Evolutionary conservation across 2,888 invertebrate species (phyloP).

Genomic region (Lycocerus yunnanus): DNA sequence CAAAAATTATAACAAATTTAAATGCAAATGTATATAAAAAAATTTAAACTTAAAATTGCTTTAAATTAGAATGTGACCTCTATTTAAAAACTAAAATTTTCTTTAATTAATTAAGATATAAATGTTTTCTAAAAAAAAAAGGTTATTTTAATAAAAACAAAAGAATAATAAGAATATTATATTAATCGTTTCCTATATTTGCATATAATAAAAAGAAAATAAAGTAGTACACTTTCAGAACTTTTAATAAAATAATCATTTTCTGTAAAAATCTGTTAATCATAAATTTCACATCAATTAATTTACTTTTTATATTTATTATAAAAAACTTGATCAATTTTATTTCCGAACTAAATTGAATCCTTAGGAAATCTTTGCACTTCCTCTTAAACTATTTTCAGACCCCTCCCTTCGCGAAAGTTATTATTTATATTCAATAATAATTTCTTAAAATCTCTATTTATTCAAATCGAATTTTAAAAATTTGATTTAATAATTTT

Average conservation of each 20-base stretch:
- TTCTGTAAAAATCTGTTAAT: not conserved
- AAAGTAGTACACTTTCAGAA: not conserved
- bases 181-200: not conserved
- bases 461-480: not conserved
- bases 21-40: not conserved
- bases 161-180: not conserved
- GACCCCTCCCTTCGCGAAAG: not conserved
- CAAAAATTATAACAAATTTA: not conserved
- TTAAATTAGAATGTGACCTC: not conserved
- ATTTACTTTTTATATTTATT: no score
- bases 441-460: not conserved
- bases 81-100: not conserved
- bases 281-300: not conserved
- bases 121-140: not conserved
- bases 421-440: not conserved
- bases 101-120: not conserved
- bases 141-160: not conserved
- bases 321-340: no score
- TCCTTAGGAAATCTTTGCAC: not conserved
- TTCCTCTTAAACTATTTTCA: not conserved
- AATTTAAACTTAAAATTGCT: not conserved
- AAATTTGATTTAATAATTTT: no score
- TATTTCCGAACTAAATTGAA: no score
- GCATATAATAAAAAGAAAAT: not conserved
- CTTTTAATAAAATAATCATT: not conserved